phyloP scores from a whole-genome alignment of 1,140 invertebrate species.

The Druon quercuslanigerum region DNA sequence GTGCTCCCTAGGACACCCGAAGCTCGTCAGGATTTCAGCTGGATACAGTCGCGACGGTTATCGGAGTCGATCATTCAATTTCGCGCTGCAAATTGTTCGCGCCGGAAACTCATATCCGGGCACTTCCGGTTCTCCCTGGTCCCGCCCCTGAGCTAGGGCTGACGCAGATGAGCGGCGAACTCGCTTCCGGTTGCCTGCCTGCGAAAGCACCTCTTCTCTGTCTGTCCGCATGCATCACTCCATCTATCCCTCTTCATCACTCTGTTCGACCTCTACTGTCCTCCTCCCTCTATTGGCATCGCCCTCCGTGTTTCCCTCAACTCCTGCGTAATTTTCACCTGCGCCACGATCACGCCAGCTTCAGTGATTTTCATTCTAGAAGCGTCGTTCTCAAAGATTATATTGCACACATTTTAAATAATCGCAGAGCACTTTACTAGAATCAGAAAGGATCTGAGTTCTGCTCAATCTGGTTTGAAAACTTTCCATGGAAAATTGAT shows the following conservation, averaged over 20 bases:
- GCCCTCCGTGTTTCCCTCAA: neutral
- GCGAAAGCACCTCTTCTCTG: conserved; percentile 33
- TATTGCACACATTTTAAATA: conserved; percentile 24
- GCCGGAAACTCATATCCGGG: conserved; percentile 77
- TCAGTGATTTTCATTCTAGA: conserved; percentile 21
- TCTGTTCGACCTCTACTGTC: conserved; percentile 5
- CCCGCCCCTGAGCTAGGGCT: conserved; percentile 49
- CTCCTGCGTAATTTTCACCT: conserved; percentile 26
- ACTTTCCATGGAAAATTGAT: neutral
- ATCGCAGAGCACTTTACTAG: neutral
- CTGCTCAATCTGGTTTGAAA: neutral
- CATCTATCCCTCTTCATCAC: conserved; percentile 1
- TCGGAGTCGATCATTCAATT: conserved; percentile 75
- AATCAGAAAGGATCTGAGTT: neutral
- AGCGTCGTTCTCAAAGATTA: conserved; percentile 12
- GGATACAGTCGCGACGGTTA: conserved; percentile 58
- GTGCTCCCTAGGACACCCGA: conserved; percentile 46
- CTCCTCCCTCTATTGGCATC: conserved; percentile 8
- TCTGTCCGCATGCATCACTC: neutral
- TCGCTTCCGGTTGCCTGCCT: conserved; percentile 62
- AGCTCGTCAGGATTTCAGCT: conserved; percentile 51
- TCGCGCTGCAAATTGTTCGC: conserved; percentile 74
- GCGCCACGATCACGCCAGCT: neutral
- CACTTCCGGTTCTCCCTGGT: conserved; percentile 66
- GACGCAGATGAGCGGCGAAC: conserved; percentile 66